Conservation (phyloP, 2,113 vertebrate species). For the Carassius auratus region DNA sequence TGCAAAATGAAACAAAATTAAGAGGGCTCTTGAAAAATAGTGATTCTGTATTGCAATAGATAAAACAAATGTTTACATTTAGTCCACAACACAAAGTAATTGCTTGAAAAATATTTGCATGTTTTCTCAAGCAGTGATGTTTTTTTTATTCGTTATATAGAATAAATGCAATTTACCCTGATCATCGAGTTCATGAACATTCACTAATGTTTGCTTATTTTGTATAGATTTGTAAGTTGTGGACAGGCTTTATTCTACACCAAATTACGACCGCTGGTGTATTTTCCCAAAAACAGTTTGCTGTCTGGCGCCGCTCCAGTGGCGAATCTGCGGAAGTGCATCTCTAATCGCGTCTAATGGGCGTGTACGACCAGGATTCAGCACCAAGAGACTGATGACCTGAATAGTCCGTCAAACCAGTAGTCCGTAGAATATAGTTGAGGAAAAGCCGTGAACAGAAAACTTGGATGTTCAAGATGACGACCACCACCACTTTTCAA, state of each 20-base stretch:
- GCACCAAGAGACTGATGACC: conserved; percentile 4
- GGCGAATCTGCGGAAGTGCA: background rate
- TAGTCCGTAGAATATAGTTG: background rate
- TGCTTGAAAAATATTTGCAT: too few species aligned
- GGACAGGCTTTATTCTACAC: too few species aligned
- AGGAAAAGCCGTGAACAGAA: conserved; percentile 2
- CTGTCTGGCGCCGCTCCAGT: conserved; percentile 2
- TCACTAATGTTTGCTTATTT: too few species aligned
- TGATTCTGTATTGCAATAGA: too few species aligned
- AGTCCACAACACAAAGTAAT: too few species aligned
- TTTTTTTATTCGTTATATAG: background rate
- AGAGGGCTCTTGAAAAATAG: too few species aligned
- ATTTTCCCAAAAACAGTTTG: too few species aligned
- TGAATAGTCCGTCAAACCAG: too few species aligned
- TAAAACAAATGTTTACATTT: too few species aligned
- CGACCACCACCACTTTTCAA: conserved; percentile 90
- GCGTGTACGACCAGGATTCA: conserved; percentile 20
- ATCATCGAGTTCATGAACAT: too few species aligned
- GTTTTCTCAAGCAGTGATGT: background rate
- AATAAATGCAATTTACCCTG: background rate
- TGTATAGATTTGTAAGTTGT: too few species aligned
- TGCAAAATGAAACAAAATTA: background rate
- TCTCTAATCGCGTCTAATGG: background rate
- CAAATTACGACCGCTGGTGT: too few species aligned
- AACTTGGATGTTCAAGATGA: conserved; percentile 77